Conservation (phyloP, 2,113 vertebrate genomes). For the Willisornis vidua region DNA sequence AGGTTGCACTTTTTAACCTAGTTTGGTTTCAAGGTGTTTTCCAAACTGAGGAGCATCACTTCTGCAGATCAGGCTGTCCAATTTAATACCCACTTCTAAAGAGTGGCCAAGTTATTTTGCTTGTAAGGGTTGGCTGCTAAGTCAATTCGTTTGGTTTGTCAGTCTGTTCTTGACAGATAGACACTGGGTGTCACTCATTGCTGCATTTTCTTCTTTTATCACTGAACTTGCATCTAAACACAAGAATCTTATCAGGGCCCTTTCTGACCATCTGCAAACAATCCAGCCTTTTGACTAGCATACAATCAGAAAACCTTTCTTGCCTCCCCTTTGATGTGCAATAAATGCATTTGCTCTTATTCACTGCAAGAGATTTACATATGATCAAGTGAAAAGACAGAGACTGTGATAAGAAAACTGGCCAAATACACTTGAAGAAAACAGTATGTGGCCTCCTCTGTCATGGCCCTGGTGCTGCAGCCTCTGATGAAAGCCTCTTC, state of each 20-base stretch:
- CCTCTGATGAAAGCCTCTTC: background rate
- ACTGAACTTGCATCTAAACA: background rate
- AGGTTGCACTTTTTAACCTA: background rate
- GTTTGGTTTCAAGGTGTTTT: background rate
- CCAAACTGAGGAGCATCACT: background rate
- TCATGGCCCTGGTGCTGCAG: background rate
- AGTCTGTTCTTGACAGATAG: background rate
- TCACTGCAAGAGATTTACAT: background rate
- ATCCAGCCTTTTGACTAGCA: background rate
- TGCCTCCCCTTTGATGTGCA: background rate
- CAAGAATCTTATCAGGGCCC: background rate
- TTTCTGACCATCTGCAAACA: background rate
- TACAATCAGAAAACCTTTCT: background rate
- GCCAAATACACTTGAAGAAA: background rate
- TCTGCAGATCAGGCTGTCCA: background rate
- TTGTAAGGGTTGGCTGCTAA: background rate
- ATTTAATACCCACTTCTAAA: background rate
- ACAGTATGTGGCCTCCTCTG: background rate
- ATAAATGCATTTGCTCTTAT: background rate
- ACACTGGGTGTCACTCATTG: background rate
- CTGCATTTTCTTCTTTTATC: background rate
- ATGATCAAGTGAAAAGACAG: background rate
- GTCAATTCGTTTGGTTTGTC: background rate
- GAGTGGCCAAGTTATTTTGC: background rate
- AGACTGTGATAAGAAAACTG: background rate